A percentile compares a stretch with the other conserved stretches of the same genome.
phyloP scores from a whole-genome alignment of 1,140 invertebrate species.

The Antheraea pernyi region DNA sequence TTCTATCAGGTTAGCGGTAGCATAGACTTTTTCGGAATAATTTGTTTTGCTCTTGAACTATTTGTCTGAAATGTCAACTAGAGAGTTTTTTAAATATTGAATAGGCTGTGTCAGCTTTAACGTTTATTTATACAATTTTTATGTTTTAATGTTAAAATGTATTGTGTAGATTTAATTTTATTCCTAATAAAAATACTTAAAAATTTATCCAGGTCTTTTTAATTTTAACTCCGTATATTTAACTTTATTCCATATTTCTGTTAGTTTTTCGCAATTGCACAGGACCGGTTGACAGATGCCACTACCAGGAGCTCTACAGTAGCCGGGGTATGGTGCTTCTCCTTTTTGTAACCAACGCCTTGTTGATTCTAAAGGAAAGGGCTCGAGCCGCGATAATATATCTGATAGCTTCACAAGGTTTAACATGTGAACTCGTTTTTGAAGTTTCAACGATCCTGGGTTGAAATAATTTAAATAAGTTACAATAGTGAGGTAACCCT shows the following conservation, averaged over 20 bases:
- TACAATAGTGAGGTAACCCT: conserved; percentile 42
- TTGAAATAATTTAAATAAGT: conserved; percentile 48
- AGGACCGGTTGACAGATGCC: conserved; percentile 45
- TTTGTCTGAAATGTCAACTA: too few species aligned
- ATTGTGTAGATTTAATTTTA: not conserved
- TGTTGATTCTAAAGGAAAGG: conserved; percentile 18
- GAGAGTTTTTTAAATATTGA: not conserved
- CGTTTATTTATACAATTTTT: not conserved
- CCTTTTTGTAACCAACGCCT: conserved; percentile 53
- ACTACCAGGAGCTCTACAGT: conserved; percentile 59
- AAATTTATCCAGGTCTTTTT: not conserved
- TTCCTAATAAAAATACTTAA: not conserved
- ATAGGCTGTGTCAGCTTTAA: not conserved
- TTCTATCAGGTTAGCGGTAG: too few species aligned
- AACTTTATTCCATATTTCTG: conserved; percentile 44
- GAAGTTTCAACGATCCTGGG: conserved; percentile 41
- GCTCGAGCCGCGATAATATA: conserved; percentile 7
- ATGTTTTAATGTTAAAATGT: not conserved
- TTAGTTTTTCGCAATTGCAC: conserved; percentile 57
- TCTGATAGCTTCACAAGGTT: conserved; percentile 22
- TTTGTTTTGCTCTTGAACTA: too few species aligned
- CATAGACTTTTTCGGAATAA: too few species aligned
- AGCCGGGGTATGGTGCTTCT: conserved; percentile 63
- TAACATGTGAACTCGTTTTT: conserved; percentile 27
- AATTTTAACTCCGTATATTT: not conserved